Evolutionary conservation across 2,113 vertebrate genomes (phyloP).

Genomic region (Sylvilagus bachmani): DNA sequence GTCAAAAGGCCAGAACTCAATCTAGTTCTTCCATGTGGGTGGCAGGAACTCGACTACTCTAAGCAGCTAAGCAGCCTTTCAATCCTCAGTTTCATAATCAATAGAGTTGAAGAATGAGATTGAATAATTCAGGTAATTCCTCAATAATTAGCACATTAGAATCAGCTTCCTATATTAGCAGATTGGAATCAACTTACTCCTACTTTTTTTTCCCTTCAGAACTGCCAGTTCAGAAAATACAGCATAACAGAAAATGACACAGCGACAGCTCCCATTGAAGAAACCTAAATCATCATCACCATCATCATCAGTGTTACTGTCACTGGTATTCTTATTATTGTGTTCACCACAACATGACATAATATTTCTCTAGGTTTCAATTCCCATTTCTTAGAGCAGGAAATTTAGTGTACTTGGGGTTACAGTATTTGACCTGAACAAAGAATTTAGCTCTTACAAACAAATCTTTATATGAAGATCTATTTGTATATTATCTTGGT

Average conservation of each 20-base stretch:
- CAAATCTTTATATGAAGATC: neutral
- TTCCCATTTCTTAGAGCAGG: neutral
- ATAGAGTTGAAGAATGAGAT: neutral
- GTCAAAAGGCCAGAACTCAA: too few species aligned
- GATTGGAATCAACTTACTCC: neutral
- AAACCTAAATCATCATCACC: neutral
- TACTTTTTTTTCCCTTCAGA: neutral
- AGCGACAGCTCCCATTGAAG: neutral
- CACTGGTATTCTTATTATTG: neutral
- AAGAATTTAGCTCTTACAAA: neutral
- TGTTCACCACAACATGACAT: neutral
- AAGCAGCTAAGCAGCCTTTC: neutral
- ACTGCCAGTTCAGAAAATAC: neutral
- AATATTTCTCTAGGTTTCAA: neutral
- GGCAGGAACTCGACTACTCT: too few species aligned
- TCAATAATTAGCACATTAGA: conserved; percentile 15
- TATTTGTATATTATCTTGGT: neutral
- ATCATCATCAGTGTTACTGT: neutral
- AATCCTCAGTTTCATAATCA: neutral
- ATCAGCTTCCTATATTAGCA: conserved; percentile 7
- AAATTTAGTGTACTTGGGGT: neutral
- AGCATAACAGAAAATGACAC: neutral
- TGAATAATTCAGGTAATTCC: neutral
- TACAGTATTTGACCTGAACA: neutral
- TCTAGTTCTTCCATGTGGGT: too few species aligned